Conservation (phyloP, 2,888 invertebrate genomes). For the Cryptocheilus praepositus region DNA sequence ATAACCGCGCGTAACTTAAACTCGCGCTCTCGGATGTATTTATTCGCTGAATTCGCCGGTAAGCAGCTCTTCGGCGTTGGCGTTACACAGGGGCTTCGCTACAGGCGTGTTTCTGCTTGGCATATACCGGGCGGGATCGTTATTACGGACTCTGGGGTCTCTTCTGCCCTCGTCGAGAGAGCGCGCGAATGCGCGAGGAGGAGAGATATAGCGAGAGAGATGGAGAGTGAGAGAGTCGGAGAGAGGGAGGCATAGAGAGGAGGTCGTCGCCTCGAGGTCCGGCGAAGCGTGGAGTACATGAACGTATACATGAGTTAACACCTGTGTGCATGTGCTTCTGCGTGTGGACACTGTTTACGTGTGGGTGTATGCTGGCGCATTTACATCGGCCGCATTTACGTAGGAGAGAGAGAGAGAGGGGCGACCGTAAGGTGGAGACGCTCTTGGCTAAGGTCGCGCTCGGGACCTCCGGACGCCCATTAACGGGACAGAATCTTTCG, state of each 20-base stretch:
- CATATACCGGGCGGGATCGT: constrained; percentile 32
- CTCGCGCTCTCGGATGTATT: no score
- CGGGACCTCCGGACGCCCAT: constrained; percentile 20
- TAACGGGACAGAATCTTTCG: constrained; percentile 31
- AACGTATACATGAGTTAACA: not conserved
- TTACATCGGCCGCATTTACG: constrained; percentile 1
- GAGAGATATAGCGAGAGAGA: not conserved
- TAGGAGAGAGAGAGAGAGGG: constrained; percentile 3
- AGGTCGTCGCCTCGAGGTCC: constrained; percentile 58
- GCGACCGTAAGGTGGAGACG: constrained; percentile 39
- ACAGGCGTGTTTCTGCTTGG: not conserved
- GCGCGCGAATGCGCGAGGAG: no score
- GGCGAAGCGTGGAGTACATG: constrained; percentile 52
- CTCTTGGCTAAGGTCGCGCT: constrained; percentile 43
- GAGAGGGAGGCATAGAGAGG: no score
- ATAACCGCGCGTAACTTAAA: no score
- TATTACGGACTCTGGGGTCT: constrained; percentile 33
- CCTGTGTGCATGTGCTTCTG: constrained; percentile 8
- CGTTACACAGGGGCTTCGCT: not conserved
- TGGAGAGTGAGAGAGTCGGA: no score
- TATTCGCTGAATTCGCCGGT: no score
- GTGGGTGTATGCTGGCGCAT: constrained; percentile 17
- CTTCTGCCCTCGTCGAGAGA: constrained; percentile 29
- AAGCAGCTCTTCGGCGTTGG: no score
- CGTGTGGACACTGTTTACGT: not conserved